Percentiles rank a stretch among this genome's conserved stretches.
Conservation (phyloP, 1,140 invertebrate species). For the Euwallacea fornicatus region DNA sequence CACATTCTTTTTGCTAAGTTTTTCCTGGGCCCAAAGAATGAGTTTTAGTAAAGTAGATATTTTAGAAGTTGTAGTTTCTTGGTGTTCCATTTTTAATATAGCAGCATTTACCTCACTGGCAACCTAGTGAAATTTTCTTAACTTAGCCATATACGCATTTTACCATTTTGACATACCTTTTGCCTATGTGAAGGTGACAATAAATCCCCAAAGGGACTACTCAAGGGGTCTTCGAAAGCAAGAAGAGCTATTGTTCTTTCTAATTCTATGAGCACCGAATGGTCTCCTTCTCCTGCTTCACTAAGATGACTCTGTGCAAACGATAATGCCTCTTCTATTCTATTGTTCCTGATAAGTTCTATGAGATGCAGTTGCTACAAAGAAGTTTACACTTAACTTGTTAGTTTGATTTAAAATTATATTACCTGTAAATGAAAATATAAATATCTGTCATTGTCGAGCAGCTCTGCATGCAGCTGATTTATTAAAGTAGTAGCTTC, state of each 20-base stretch:
- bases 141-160: not conserved
- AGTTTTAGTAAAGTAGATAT: conserved; percentile 89
- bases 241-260: conserved; percentile 90
- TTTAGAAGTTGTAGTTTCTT: conserved; percentile 84
- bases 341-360: conserved; percentile 85
- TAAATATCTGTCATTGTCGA: conserved; percentile 93
- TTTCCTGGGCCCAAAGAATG: conserved; percentile 93
- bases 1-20: conserved; percentile 91
- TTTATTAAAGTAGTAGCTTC: conserved; percentile 94
- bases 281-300: conserved; percentile 89
- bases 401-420: not conserved
- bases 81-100: conserved; percentile 89
- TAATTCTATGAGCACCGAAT: conserved; percentile 72
- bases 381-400: not conserved
- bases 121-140: conserved; percentile 63
- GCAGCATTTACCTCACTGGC: conserved; percentile 97
- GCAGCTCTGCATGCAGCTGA: conserved; percentile 88
- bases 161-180: conserved; percentile 65
- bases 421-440: conserved; percentile 92
- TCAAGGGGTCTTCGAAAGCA: conserved; percentile 95
- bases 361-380: conserved; percentile 90
- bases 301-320: conserved; percentile 93
- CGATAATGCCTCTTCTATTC: conserved; percentile 92
- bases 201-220: conserved; percentile 93
- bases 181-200: conserved; percentile 90